Base-by-base conservation (phyloP, 2,888 invertebrate genomes). In the Rhagonycha lutea region DNA sequence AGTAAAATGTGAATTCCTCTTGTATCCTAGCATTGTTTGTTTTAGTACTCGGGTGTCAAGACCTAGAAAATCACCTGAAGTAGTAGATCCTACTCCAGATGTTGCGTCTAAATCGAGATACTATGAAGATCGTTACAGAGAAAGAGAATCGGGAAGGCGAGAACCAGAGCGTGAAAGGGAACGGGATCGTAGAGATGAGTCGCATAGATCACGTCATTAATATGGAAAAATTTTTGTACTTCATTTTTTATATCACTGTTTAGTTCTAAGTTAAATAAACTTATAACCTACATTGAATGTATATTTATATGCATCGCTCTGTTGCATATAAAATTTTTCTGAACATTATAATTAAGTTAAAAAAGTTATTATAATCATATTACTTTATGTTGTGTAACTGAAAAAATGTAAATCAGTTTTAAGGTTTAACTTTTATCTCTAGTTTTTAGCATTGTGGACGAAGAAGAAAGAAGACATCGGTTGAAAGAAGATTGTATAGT, bases 71-170 rank as follows among this genome's bases (percentile, higher is more conserved):
- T 92, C 92, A 0, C 90, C 89, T 0, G 92, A 92, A 84, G 89
- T 89, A 26, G 89, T 83, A 81, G 92, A 81, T 86, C 82, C 83
- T 68, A 87, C 77, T 87, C 89, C 84, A 83, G 90, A 76, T 80
- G 85, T 85, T 85, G 85, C 89, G 83, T 84, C 90, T 82, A 90
- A 92, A 88, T 89, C 90, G 75, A 91, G 93, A 77, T 96, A 96
- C 90, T 96, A 96, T 88, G 96, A 96, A 82, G 96, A 96, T 88
- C 91, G 96, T 78, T 96, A 96, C 89, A 92, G 94, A 79, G 93
- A 93, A 83, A 89, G 92, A 71, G 90, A 91, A 79, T 89, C 90
- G 78, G 88, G 91, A 74, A 89, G 92, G 81, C 86, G 90, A 68
- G 91, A 91, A 84, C 86, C 90, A 74, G 92, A 93, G 80, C 89